These are phyloP conservation scores for Subacronicta megacephala DNA, from an alignment of 2,888 invertebrate genomes.

Conservation along the genomic window DNA sequence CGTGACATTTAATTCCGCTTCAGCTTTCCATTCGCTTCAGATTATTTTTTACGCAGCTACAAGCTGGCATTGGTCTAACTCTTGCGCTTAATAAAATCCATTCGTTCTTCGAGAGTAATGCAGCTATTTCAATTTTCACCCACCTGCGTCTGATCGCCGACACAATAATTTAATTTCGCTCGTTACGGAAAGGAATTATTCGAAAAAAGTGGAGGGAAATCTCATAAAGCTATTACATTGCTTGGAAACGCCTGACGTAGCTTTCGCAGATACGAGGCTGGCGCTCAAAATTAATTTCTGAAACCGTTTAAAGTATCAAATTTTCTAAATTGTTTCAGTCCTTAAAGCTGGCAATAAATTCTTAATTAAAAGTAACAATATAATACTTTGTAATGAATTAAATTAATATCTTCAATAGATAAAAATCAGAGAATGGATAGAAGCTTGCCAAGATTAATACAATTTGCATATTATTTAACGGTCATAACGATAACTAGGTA, in stretches of 20 bases:
- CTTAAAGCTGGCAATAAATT: conserved; percentile 55
- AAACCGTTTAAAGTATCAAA: conserved; percentile 63
- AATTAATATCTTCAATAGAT: conserved; percentile 38
- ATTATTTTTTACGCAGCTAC: conserved; percentile 50
- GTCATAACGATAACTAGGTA: too few species aligned
- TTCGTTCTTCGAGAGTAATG: conserved; percentile 41
- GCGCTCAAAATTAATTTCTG: conserved; percentile 75
- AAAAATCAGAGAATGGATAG: too few species aligned
- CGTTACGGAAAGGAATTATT: conserved; percentile 75
- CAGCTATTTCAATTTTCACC: conserved; percentile 66
- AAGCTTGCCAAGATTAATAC: too few species aligned
- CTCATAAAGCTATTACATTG: conserved; percentile 79
- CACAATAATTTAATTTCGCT: conserved; percentile 80
- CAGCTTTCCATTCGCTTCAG: conserved; percentile 35
- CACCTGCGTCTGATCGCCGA: conserved; percentile 66
- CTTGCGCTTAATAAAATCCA: conserved; percentile 50
- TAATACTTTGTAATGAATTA: conserved; percentile 51
- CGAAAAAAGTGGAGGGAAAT: conserved; percentile 76
- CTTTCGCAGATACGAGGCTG: conserved; percentile 68
- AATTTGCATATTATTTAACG: too few species aligned
- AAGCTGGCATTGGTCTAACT: conserved; percentile 44
- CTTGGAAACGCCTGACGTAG: conserved; percentile 75
- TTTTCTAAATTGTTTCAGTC: conserved; percentile 59
- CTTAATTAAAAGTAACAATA: conserved; percentile 56
- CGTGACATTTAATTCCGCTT: conserved; percentile 56